Base-by-base conservation (phyloP, 2,888 invertebrate genomes). In the Cremastinae sp. region DNA sequence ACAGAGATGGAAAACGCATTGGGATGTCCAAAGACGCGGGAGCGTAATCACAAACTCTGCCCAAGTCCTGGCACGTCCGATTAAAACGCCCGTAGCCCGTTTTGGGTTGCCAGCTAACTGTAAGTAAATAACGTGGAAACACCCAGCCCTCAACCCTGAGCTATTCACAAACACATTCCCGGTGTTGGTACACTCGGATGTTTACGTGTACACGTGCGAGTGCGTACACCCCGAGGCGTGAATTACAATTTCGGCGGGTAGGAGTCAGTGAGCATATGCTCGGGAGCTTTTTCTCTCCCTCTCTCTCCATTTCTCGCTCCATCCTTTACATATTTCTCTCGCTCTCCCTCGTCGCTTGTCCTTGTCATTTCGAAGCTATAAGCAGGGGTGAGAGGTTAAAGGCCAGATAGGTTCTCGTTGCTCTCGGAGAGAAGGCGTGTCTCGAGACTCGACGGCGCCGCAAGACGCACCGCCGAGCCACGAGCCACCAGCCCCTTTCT, bases 401-500 rank as follows among this genome's bases (percentile, higher is more conserved):
- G 69, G 74, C 64, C 43, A 77, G 65, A 76, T 71, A 76, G 65
- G 69, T 78, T 80, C 78, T 78, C 74, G 78, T 68, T 66, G 74
- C 76, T 76, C 55, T 75, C 66, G 73, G 43, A 53, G 74, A 69
- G 78, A 80, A 83, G 85, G 85, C 84, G 85, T 84, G 82, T n/a
- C 82, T 83, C 83, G 84, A 87, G 88, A 88, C 89, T 83, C 80
- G 69, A 64, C 79, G 89, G 87, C 86, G 88, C 87, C 89, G 81
- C 80, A 88, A 88, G 88, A 88, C 84, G 81, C 83, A 84, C 81
- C 81, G 83, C 81, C 78, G 74, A 79, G 51, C 49, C 69, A 28
- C 69, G 41, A 58, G 82, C n/a, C 83, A 84, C 82, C 82, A 80
- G 82, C 79, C 82, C 80, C 81, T 51, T 81, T 83, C 79, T 82